phyloP scores from a whole-genome alignment of 2,888 invertebrate genomes.

The Malacosoma neustria region DNA sequence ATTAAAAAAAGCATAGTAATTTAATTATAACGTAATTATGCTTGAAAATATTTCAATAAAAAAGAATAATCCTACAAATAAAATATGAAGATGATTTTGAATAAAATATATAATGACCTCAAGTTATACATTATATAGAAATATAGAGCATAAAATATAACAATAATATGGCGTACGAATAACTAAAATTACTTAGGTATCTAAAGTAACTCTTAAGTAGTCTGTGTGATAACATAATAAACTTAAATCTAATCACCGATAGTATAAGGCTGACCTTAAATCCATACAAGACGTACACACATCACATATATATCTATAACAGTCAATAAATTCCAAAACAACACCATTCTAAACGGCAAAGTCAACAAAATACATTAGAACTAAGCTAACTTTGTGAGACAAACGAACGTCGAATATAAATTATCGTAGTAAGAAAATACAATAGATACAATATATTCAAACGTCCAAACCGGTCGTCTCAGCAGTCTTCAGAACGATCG shows the following conservation, averaged over 20 bases:
- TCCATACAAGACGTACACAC: slow-evolving; percentile 49
- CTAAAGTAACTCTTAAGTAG: slow-evolving; percentile 39
- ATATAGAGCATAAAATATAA: slow-evolving; percentile 20
- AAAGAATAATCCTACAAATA: slow-evolving; percentile 49
- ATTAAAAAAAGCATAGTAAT: slow-evolving; percentile 63
- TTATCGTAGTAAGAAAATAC: slow-evolving; percentile 32
- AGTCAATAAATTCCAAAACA: slow-evolving; percentile 62
- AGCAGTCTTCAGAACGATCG: neutral
- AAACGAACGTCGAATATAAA: slow-evolving; percentile 24
- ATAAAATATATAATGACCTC: slow-evolving; percentile 38
- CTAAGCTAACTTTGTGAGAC: slow-evolving; percentile 43
- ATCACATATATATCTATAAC: slow-evolving; percentile 54
- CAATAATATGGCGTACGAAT: slow-evolving; percentile 38
- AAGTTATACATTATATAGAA: slow-evolving; percentile 48
- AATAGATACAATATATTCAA: slow-evolving; percentile 16
- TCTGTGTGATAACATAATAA: slow-evolving; percentile 51
- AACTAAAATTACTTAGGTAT: slow-evolving; percentile 33
- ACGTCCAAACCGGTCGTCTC: slow-evolving; percentile 16
- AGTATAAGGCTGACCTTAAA: slow-evolving; percentile 59
- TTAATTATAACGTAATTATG: slow-evolving; percentile 68
- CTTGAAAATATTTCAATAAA: slow-evolving; percentile 56
- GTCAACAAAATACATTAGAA: slow-evolving; percentile 51
- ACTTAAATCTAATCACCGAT: slow-evolving; percentile 52
- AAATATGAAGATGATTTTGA: neutral
- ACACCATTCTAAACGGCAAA: slow-evolving; percentile 54